Conservation (phyloP, 2,797 vertebrate species). For the Otolemur crassicaudatus region DNA sequence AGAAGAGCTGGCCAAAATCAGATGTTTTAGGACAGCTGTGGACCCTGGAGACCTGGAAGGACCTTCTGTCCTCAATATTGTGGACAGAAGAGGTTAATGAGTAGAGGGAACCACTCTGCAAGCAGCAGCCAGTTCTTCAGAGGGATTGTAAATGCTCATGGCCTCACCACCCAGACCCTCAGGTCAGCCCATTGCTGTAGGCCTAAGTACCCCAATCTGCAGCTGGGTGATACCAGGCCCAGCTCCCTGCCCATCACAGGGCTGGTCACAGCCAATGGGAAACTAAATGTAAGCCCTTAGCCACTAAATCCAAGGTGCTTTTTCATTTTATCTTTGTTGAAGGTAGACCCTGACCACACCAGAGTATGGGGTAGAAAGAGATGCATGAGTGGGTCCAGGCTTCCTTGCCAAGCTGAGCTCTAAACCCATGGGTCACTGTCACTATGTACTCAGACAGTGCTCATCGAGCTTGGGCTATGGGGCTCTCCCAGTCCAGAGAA, state of each 20-base stretch:
- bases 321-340: neutral
- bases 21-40: neutral
- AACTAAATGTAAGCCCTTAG: neutral
- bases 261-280: neutral
- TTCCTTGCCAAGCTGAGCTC: neutral
- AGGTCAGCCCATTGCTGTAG: neutral
- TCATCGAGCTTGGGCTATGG: neutral
- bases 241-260: neutral
- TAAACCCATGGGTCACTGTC: neutral
- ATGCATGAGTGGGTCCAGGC: neutral
- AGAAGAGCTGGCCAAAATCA: neutral
- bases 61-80: no score
- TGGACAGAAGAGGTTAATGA: neutral
- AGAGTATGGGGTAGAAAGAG: neutral
- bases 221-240: neutral
- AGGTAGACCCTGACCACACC: neutral
- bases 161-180: neutral
- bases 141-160: neutral
- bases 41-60: neutral
- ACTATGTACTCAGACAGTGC: neutral
- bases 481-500: neutral
- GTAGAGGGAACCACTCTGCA: neutral
- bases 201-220: no score
- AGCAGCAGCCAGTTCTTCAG: neutral
- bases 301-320: neutral